phyloP scores from a whole-genome alignment of 2,113 vertebrate genomes.

The Ptyas mucosa region DNA sequence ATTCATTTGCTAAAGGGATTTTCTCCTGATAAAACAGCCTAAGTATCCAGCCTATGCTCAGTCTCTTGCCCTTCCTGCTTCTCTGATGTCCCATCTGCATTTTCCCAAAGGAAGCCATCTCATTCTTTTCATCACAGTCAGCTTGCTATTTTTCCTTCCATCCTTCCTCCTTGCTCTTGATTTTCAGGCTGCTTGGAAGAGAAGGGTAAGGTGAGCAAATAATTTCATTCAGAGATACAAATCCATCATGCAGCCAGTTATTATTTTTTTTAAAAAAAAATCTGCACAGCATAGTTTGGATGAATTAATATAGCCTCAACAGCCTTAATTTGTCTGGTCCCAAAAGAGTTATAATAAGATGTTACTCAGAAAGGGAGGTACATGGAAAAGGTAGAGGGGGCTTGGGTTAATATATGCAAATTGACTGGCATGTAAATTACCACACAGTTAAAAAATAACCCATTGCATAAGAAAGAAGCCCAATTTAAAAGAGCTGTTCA shows the following conservation, averaged over 20 bases:
- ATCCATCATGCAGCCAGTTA: conserved; percentile 68
- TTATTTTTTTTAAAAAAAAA: conserved; percentile 55
- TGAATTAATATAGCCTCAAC: conserved; percentile 75
- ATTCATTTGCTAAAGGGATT: background rate
- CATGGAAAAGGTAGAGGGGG: conserved; percentile 55
- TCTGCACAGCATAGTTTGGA: conserved; percentile 68
- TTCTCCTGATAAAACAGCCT: background rate
- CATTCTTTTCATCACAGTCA: background rate
- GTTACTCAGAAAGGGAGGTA: conserved; percentile 60
- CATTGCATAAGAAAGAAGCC: conserved; percentile 51
- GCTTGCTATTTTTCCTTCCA: background rate
- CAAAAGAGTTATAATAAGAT: conserved; percentile 71
- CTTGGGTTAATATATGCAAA: conserved; percentile 77
- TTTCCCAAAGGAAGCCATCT: conserved; percentile 44
- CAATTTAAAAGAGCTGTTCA: conserved; percentile 65
- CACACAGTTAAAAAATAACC: conserved; percentile 73
- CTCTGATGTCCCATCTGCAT: conserved; percentile 7
- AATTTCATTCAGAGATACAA: conserved; percentile 75
- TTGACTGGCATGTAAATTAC: conserved; percentile 73
- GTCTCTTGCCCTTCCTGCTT: conserved; percentile 20
- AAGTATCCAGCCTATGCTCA: conserved; percentile 6
- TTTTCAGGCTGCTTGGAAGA: conserved; percentile 57
- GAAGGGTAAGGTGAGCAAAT: conserved; percentile 60
- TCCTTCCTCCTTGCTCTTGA: conserved; percentile 24
- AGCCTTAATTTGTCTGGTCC: conserved; percentile 60